Evolutionary conservation across 2,113 vertebrate species (phyloP).

Genomic region (Sinocyclocheilus anophthalmus): DNA sequence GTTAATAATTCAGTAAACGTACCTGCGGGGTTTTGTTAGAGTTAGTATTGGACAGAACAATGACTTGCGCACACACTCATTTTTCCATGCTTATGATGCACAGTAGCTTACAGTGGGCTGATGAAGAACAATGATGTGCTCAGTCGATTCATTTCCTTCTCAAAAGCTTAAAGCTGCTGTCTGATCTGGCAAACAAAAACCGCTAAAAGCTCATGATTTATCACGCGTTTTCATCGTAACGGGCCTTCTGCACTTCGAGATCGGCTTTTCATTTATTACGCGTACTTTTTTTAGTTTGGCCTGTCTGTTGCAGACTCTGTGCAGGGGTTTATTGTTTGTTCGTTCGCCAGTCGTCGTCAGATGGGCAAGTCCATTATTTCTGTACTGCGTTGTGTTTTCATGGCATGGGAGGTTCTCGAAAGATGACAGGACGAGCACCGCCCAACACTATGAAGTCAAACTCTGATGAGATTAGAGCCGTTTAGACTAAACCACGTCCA

Average conservation of each 20-base stretch:
- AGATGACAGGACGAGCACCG: constrained; percentile 7
- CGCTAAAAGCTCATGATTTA: background rate
- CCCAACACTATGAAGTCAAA: background rate
- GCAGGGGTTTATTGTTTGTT: constrained; percentile 2
- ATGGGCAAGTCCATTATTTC: background rate
- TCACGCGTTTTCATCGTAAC: background rate
- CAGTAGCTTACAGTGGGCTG: background rate
- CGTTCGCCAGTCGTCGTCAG: background rate
- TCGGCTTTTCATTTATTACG: background rate
- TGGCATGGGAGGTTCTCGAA: constrained; percentile 4
- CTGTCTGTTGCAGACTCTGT: too few species aligned
- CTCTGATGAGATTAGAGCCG: constrained; percentile 27
- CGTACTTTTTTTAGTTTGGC: background rate
- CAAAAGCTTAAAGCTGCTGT: background rate
- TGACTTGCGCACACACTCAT: background rate
- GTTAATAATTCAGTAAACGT: background rate
- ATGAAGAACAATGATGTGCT: background rate
- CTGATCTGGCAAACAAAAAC: background rate
- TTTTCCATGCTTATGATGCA: background rate
- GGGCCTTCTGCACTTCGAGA: background rate
- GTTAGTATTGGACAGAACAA: background rate
- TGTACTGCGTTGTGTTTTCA: background rate
- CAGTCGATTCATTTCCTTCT: background rate
- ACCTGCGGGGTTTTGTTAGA: background rate
- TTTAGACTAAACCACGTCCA: constrained; percentile 22